Evolutionary conservation across 2,797 vertebrate species (phyloP).

Genomic region (Xenopus petersii): DNA sequence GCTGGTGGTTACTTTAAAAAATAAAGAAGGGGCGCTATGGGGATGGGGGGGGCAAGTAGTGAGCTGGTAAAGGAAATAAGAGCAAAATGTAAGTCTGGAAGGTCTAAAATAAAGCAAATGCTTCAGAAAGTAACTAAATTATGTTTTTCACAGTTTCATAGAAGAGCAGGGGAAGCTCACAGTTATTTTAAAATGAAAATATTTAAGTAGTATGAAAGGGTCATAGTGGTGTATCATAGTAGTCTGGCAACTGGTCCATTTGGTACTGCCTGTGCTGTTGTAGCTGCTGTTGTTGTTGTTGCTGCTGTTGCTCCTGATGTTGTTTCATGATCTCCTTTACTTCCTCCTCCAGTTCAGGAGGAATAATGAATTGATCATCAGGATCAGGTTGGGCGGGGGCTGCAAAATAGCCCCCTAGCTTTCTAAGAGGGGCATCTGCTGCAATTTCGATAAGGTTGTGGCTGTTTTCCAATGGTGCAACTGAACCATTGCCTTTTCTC

Average conservation of each 20-base stretch:
- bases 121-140: conserved; percentile 34
- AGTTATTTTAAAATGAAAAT: conserved; percentile 23
- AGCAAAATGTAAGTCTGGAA: background rate
- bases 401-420: conserved; percentile 89
- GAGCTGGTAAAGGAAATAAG: conserved; percentile 10
- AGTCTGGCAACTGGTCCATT: conserved; percentile 64
- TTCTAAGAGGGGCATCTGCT: conserved; percentile 82
- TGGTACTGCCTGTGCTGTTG: conserved; percentile 59
- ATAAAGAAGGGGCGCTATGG: conserved; percentile 36
- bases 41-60: background rate
- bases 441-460: conserved; percentile 96
- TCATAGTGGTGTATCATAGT: conserved; percentile 93
- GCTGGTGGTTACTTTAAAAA: conserved; percentile 61
- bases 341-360: conserved; percentile 95
- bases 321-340: conserved; percentile 98
- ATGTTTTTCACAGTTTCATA: conserved; percentile 9
- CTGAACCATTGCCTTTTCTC: conserved; percentile 83
- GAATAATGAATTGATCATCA: conserved; percentile 95
- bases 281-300: conserved; percentile 56
- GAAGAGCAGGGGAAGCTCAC: conserved; percentile 36
- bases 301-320: conserved; percentile 83
- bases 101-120: conserved; percentile 19
- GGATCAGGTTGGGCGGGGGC: conserved; percentile 94
- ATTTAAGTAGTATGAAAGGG: conserved; percentile 37
- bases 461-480: conserved; percentile 87